Conservation (phyloP, 2,113 vertebrate species). For the Callipepla squamata region DNA sequence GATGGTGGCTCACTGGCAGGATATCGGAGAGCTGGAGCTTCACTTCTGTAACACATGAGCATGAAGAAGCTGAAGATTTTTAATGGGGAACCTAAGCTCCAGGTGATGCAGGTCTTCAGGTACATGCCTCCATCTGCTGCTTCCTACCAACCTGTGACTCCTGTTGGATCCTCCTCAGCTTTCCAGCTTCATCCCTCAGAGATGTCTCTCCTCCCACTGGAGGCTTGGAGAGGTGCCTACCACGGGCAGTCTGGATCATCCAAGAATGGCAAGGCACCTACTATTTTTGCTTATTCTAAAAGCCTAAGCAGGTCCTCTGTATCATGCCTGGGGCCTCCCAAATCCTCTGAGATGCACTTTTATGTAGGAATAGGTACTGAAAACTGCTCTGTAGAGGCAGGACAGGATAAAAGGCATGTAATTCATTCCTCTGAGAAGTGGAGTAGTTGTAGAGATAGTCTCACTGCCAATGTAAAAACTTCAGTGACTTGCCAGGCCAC, state of each 20-base stretch:
- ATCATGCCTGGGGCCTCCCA: background rate
- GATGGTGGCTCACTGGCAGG: background rate
- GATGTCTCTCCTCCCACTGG: rapidly evolving
- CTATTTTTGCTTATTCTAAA: background rate
- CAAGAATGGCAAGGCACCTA: rapidly evolving
- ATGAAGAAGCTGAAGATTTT: background rate
- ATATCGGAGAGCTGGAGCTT: background rate
- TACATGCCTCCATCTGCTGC: background rate
- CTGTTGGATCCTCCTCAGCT: background rate
- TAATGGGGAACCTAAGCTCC: background rate
- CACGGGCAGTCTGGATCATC: background rate
- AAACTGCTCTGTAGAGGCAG: background rate
- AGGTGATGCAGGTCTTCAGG: background rate
- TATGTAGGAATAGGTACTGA: background rate
- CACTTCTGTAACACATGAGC: background rate
- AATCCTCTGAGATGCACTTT: background rate
- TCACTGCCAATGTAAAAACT: background rate
- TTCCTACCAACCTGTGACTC: background rate
- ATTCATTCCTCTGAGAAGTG: background rate
- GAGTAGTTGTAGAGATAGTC: background rate
- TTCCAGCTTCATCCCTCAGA: background rate
- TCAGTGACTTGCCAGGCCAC: background rate
- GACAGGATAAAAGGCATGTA: background rate
- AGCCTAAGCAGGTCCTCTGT: background rate
- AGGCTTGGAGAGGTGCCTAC: background rate